Evolutionary conservation across 1,140 invertebrate genomes (phyloP), one percentile per base, ranked within the genome.

Genomic region (Andrena cerasifolii): DNA sequence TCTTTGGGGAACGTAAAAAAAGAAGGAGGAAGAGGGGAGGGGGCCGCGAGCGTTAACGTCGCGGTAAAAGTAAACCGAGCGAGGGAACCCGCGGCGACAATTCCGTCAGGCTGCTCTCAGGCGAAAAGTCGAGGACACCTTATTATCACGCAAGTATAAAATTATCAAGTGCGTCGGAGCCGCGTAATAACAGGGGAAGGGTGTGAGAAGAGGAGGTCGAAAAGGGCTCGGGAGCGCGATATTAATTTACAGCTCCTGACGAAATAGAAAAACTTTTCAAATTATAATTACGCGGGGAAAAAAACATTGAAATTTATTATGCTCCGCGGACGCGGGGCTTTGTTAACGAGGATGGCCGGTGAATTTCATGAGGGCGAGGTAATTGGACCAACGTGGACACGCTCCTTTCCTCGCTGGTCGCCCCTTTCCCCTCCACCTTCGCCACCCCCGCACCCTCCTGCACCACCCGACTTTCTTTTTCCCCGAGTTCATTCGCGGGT

Each of bases 221-320:
- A 51, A 33, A 18, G 31, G 26, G 43, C 16, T 14, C 24, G 7
- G 24, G 2, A 31, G 43, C 36, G 24, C 36, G 26, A 58, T 67
- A 56, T 76, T 76, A 76, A 76, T 76, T 76, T 76, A 76, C 73
- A 74, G 16, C 53, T 51, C 24, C 73, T 67, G 56, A 62, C 77
- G 49, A 79, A 79, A 74, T 62, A 67, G 62, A 66, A 67, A 65
- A 68, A 79, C 18, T 79, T 80, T 58, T 40, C 65, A 75, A 70
- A 77, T 76, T 77, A 70, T 80, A 80, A 77, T 77, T 80, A 70
- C 31, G 74, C 36, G 40, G 26, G 43, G 54, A 36, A 33, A 72
- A 59, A 66, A 54, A 51, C 67, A 81, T 78, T 67, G 68, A 78
- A 81, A 81, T 81, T 73, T 81, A 77, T 81, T 81, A 81, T 78